A percentile compares a stretch with the other conserved stretches of the same genome.
Conservation (phyloP, 1,140 invertebrate species). For the Drosophila subobscura region DNA sequence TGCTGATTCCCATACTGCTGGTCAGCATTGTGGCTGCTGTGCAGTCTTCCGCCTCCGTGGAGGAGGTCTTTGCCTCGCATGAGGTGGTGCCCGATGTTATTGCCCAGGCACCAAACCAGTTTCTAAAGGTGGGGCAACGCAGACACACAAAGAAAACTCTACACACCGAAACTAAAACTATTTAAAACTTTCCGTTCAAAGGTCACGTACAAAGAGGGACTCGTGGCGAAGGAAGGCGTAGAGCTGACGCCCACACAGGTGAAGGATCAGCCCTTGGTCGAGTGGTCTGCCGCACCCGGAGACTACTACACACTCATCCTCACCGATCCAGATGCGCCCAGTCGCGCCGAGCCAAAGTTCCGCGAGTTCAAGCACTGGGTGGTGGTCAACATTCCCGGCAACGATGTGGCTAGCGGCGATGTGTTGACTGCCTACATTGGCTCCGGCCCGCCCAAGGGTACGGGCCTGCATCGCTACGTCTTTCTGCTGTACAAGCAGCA, state of each 20-base stretch:
- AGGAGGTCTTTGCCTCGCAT: slow-evolving; percentile 41
- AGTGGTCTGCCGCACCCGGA: slow-evolving; percentile 86
- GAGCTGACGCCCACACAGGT: slow-evolving; percentile 88
- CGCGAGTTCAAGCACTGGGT: slow-evolving; percentile 97
- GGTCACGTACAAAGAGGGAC: slow-evolving; percentile 85
- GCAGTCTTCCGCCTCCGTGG: slow-evolving; percentile 29
- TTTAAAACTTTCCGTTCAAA: slow-evolving; percentile 44
- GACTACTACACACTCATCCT: slow-evolving; percentile 91
- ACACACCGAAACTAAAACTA: neutral
- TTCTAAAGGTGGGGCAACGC: slow-evolving; percentile 59
- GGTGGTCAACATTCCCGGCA: slow-evolving; percentile 94
- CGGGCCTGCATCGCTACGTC: slow-evolving; percentile 95
- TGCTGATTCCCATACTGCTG: slow-evolving; percentile 26
- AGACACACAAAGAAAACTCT: neutral
- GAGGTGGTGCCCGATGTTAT: slow-evolving; percentile 73
- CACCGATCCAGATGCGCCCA: slow-evolving; percentile 86
- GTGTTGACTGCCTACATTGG: slow-evolving; percentile 93
- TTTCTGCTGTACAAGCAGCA: slow-evolving; percentile 93
- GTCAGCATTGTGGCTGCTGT: slow-evolving; percentile 27
- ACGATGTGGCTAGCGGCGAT: slow-evolving; percentile 89
- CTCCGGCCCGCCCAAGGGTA: slow-evolving; percentile 92
- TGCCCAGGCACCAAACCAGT: slow-evolving; percentile 45
- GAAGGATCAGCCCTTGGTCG: slow-evolving; percentile 87
- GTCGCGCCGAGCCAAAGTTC: slow-evolving; percentile 89
- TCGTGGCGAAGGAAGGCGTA: slow-evolving; percentile 87